Percentiles rank a stretch among this genome's conserved stretches.
phyloP scores from a whole-genome alignment of 2,113 vertebrate species.

The Rhagologus leucostigma region DNA sequence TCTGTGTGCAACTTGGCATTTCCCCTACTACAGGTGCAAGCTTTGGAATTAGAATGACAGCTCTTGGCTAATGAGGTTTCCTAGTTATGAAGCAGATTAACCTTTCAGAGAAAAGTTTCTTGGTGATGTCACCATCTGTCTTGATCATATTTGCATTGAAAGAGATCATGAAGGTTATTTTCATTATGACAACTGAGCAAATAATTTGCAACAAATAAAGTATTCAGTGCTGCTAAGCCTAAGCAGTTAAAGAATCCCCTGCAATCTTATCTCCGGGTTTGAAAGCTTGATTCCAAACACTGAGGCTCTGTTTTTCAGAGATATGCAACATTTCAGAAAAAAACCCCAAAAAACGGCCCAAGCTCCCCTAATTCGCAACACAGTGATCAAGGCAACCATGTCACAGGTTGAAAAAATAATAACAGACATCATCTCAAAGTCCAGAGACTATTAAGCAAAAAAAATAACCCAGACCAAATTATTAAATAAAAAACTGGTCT shows the following conservation, averaged over 20 bases:
- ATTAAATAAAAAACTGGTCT: neutral
- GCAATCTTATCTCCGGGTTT: neutral
- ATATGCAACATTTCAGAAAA: neutral
- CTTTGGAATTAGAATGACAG: neutral
- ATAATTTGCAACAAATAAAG: neutral
- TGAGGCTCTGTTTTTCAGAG: neutral
- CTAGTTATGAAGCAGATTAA: constrained; percentile 8
- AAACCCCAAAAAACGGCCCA: accelerated
- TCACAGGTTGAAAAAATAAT: neutral
- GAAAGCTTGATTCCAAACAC: neutral
- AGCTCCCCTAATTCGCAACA: neutral
- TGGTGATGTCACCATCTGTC: neutral
- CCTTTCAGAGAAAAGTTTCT: constrained; percentile 18
- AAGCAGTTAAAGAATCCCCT: neutral
- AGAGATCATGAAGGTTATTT: neutral
- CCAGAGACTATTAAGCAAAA: neutral
- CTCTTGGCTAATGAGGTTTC: constrained; percentile 2
- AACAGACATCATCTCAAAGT: neutral
- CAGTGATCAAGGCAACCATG: neutral
- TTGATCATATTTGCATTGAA: neutral
- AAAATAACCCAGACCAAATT: neutral
- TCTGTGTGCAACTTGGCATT: neutral
- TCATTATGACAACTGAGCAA: neutral
- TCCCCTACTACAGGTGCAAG: neutral
- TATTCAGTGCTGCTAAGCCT: neutral